Conservation (phyloP, 1,140 invertebrate species). For the Lordiphosa collinella region DNA sequence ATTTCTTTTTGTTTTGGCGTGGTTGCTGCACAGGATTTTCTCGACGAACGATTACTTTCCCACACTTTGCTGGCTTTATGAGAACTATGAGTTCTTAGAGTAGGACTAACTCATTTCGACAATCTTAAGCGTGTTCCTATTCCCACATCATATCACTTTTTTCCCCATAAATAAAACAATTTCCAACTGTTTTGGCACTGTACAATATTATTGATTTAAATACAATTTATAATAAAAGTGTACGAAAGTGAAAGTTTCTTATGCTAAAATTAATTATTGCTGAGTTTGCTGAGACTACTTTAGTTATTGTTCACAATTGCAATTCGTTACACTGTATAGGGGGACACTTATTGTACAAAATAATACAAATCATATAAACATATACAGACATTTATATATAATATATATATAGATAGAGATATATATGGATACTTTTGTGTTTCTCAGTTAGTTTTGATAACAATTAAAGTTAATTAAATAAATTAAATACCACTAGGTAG, state of each 20-base stretch:
- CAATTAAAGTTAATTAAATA: constrained; percentile 70
- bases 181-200: constrained; percentile 34
- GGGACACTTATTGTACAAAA: constrained; percentile 45
- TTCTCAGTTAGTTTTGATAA: constrained; percentile 52
- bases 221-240: too few species aligned
- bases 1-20: too few species aligned
- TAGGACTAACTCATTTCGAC: too few species aligned
- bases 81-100: too few species aligned
- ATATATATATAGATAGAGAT: constrained; percentile 32
- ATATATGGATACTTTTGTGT: constrained; percentile 34
- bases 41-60: too few species aligned
- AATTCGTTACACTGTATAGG: constrained; percentile 16
- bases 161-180: not conserved
- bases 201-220: constrained; percentile 69
- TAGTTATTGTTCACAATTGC: constrained; percentile 37
- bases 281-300: constrained; percentile 18
- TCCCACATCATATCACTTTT: too few species aligned
- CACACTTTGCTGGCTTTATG: too few species aligned
- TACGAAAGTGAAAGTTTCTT: constrained; percentile 7
- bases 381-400: constrained; percentile 27
- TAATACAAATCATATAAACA: constrained; percentile 60
- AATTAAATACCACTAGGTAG: constrained; percentile 67
- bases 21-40: too few species aligned
- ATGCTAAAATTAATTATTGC: constrained; percentile 37
- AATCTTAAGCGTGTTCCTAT: too few species aligned